Conservation (phyloP, 2,888 invertebrate genomes). For the Brachylomia viminalis region DNA sequence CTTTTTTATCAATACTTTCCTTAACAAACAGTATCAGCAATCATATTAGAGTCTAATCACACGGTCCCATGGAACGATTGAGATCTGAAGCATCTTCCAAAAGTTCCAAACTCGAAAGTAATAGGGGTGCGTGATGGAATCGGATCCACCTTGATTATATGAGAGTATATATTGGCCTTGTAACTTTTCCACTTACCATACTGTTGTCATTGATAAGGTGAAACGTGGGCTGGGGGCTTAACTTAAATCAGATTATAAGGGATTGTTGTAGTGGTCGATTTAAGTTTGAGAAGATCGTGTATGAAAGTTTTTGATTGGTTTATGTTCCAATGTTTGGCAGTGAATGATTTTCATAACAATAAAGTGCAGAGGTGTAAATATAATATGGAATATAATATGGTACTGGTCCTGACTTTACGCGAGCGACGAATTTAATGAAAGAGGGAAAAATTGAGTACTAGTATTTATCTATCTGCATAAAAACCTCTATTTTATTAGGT, state of each 20-base stretch:
- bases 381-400: no score
- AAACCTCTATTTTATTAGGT: neutral
- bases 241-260: slow-evolving; percentile 49
- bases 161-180: slow-evolving; percentile 36
- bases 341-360: no score
- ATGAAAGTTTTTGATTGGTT: neutral
- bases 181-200: slow-evolving; percentile 57
- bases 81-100: slow-evolving; percentile 38
- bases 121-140: slow-evolving; percentile 53
- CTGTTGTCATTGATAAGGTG: slow-evolving; percentile 47
- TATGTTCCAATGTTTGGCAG: no score
- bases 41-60: slow-evolving; percentile 48
- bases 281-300: slow-evolving; percentile 4
- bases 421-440: no score
- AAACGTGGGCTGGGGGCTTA: slow-evolving; percentile 35
- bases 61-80: slow-evolving; percentile 53
- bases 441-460: no score
- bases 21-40: slow-evolving; percentile 23
- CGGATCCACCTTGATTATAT: slow-evolving; percentile 51
- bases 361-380: no score
- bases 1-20: neutral
- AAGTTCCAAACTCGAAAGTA: slow-evolving; percentile 54
- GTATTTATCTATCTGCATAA: neutral
- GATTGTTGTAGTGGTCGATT: slow-evolving; percentile 7
- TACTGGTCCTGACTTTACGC: no score